phyloP scores from a whole-genome alignment of 2,113 vertebrate species.

The Centropristis striata region DNA sequence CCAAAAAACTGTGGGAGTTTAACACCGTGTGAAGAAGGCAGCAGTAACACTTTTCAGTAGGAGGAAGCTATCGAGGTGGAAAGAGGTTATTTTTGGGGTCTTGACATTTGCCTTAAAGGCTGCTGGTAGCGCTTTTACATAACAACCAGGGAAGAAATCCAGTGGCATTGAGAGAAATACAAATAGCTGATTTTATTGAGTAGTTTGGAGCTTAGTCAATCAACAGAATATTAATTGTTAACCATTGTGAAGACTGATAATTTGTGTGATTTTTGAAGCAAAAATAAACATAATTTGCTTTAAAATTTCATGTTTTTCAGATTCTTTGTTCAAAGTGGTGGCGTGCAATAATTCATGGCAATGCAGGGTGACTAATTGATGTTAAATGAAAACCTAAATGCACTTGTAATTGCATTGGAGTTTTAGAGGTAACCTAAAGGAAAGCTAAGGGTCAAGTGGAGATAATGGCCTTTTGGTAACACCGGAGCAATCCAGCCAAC shows the following conservation, averaged over 20 bases:
- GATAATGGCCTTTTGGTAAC: background rate
- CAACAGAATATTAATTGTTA: background rate
- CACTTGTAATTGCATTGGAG: background rate
- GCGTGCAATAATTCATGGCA: too few species aligned
- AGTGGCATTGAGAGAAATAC: background rate
- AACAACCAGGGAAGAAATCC: background rate
- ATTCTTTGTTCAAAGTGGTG: too few species aligned
- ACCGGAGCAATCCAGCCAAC: background rate
- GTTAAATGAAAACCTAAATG: background rate
- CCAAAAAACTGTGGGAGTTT: slow-evolving; percentile 18
- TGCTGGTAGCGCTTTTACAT: background rate
- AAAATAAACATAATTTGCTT: too few species aligned
- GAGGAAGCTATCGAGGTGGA: background rate
- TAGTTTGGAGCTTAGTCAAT: background rate
- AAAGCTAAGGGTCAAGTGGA: background rate
- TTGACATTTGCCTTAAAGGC: slow-evolving; percentile 16
- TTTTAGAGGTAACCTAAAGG: background rate
- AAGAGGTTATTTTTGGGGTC: background rate
- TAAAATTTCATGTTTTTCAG: too few species aligned
- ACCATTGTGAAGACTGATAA: background rate
- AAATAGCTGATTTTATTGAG: background rate
- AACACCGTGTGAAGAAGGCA: background rate
- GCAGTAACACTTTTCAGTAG: background rate
- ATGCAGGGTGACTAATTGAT: too few species aligned
- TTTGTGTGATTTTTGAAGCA: too few species aligned